Conservation (phyloP, 1,140 invertebrate genomes). For the Atta cephalotes region DNA sequence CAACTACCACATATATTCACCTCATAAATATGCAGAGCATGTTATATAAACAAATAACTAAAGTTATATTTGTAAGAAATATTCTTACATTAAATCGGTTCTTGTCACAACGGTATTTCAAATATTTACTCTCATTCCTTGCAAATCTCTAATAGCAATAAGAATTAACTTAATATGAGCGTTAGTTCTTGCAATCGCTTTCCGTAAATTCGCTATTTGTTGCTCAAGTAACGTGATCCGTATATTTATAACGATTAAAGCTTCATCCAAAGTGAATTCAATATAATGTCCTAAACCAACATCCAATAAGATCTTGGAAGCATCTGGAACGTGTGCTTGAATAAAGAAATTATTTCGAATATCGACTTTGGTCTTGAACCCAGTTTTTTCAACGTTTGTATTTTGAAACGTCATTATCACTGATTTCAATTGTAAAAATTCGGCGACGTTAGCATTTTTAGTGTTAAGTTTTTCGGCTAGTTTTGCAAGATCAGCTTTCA, state of each 20-base stretch:
- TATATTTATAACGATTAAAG: slow-evolving; percentile 90
- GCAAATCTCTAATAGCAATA: slow-evolving; percentile 88
- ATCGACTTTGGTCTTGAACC: slow-evolving; percentile 93
- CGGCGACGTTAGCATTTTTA: slow-evolving; percentile 90
- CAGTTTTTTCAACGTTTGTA: slow-evolving; percentile 83
- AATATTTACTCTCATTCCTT: slow-evolving; percentile 75
- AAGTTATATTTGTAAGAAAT: not conserved
- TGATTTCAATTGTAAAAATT: slow-evolving; percentile 91
- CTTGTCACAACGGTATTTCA: not conserved
- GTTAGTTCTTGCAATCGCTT: slow-evolving; percentile 90
- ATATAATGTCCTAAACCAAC: slow-evolving; percentile 92
- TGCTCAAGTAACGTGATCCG: slow-evolving; percentile 89
- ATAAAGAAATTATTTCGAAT: slow-evolving; percentile 92
- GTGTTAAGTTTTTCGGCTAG: slow-evolving; percentile 88
- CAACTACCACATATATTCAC: not conserved
- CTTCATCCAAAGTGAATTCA: slow-evolving; percentile 91
- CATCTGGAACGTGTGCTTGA: slow-evolving; percentile 90
- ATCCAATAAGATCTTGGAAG: slow-evolving; percentile 90
- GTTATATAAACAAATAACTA: not conserved
- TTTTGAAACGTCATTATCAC: slow-evolving; percentile 85
- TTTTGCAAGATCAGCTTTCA: slow-evolving; percentile 89
- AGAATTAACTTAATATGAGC: slow-evolving; percentile 93
- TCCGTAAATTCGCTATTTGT: slow-evolving; percentile 88
- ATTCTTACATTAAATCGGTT: slow-evolving; percentile 2
- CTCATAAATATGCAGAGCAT: not conserved